A percentile compares a stretch with the other conserved stretches of the same genome.
phyloP scores from a whole-genome alignment of 92 coral and sea anemone genomes.

The Plumapathes pennacea region DNA sequence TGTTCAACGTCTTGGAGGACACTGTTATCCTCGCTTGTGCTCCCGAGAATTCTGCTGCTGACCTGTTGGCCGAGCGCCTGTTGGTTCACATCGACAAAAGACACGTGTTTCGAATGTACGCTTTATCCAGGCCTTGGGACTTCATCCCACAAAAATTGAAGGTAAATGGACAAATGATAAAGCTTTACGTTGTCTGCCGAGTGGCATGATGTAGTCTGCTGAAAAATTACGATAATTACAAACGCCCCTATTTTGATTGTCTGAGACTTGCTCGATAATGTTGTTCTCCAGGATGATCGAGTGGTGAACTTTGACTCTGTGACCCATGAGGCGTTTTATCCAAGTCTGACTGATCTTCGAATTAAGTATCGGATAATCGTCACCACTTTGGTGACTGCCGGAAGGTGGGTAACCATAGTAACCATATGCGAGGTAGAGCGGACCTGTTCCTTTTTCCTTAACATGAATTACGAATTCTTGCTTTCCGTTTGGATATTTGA shows the following conservation, averaged over 20 bases:
- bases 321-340: conserved; percentile 41
- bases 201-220: neutral
- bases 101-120: conserved; percentile 74
- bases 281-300: conserved; percentile 24
- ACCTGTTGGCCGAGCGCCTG: conserved; percentile 68
- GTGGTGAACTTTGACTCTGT: conserved; percentile 46
- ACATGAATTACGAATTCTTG: too few relatives aligned
- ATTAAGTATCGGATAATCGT: conserved; percentile 51
- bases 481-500: too few relatives aligned
- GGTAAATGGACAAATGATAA: too few relatives aligned
- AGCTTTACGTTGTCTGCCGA: neutral
- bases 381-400: conserved; percentile 73
- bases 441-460: neutral
- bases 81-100: conserved; percentile 59
- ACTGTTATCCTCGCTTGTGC: conserved; percentile 76
- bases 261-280: neutral
- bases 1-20: conserved; percentile 29
- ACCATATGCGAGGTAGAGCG: neutral
- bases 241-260: neutral
- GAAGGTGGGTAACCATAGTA: conserved; percentile 37
- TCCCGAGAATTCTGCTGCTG: conserved; percentile 87
- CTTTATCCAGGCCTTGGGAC: conserved; percentile 72
- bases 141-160: conserved; percentile 60
- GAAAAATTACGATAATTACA: neutral
- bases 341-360: conserved; percentile 20